Base-by-base conservation (phyloP, 2,113 vertebrate species). In the Gavialis gangeticus region DNA sequence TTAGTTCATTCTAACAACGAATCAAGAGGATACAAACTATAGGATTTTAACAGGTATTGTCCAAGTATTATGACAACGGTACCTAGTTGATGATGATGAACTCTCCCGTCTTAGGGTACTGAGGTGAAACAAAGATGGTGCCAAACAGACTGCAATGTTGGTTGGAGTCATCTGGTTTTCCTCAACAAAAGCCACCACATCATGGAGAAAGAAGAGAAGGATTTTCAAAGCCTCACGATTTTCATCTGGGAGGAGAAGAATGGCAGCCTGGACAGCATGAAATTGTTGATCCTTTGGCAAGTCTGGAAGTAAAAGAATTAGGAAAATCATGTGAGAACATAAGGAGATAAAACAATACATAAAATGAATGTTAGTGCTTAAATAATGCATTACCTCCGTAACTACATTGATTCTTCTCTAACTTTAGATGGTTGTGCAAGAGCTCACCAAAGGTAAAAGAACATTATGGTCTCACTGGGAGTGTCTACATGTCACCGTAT, bases 161-260 rank as follows among this genome's bases (percentile, higher is more conserved):
- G 98, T 98, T 5, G 98, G 98, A 18, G 98, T 99, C 99, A 99
- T 99, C 91, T 99, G 99, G 95, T 99, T 99, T 80, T 99, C 98
- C 6, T 98, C 97, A 86, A 98, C 98, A 71, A 98, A 98, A 89
- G 98, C 96, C 59, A 98, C 98, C 27, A 99, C 98, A 34, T 99
- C 99, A 14, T 96, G 71, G 66, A 99, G 97, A 95, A 99, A 99
- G 96, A 97, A 97, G 18, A 99, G 98, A 58, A 99, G 98, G 34
- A 98, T 98, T 77, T 98, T 98, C 96, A 99, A 96, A 64, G 98
- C 99, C 87, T 99, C 98, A 75, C 98, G 79, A 92, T 98, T 98
- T 97, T 99, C 99, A 46, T 99, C 98, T 2, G 98, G 98, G 75
- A 99, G 98, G 12, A 99, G 97, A 88, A 99, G 97, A 88, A 99